Conservation (phyloP, 2,113 vertebrate genomes). For the Sturnus vulgaris region DNA sequence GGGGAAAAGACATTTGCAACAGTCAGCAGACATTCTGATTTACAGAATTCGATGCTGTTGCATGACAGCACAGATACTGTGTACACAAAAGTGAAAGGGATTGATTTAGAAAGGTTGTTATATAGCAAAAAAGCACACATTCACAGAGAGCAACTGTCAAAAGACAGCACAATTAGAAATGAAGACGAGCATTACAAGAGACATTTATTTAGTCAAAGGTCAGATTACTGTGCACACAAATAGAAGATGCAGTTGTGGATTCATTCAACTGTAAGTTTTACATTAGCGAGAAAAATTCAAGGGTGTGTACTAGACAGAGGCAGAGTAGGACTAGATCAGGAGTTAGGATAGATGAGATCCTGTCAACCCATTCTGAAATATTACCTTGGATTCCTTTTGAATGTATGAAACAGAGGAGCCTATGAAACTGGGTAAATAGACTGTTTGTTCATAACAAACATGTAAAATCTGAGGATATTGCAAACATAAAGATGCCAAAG, state of each 20-base stretch:
- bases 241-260: not conserved
- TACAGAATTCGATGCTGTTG: not conserved
- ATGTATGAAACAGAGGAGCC: not conserved
- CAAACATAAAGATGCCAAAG: not conserved
- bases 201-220: slow-evolving; percentile 27
- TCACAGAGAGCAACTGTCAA: not conserved
- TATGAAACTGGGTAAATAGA: not conserved
- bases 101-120: not conserved
- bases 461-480: not conserved
- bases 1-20: not conserved
- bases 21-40: not conserved
- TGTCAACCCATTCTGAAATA: not conserved
- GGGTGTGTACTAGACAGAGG: not conserved
- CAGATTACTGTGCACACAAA: not conserved
- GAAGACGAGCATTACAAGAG: not conserved
- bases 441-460: not conserved
- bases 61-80: not conserved
- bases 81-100: not conserved
- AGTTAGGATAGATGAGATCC: not conserved
- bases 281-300: not conserved
- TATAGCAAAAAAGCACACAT: not conserved
- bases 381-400: not conserved
- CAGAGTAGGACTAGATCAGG: not conserved
- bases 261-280: not conserved
- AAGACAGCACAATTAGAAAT: slow-evolving; percentile 4